A percentile compares a stretch with the other conserved stretches of the same genome.
phyloP scores from a whole-genome alignment of 2,797 vertebrate genomes.

The Xerus rutilus region DNA sequence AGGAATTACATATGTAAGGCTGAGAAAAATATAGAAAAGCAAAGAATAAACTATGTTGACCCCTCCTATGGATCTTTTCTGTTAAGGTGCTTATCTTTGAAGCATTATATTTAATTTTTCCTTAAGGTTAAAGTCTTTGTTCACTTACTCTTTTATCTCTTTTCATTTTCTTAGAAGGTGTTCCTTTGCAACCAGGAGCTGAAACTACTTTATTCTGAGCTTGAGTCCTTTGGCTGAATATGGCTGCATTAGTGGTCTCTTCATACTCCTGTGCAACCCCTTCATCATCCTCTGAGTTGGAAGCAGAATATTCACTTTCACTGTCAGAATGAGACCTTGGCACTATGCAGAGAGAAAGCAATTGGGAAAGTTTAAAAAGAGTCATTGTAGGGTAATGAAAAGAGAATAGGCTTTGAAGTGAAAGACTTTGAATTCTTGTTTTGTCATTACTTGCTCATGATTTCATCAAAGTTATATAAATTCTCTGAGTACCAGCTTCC shows the following conservation, averaged over 20 bases:
- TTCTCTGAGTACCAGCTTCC: background rate
- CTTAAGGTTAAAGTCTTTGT: constrained; percentile 4
- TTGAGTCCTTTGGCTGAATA: constrained; percentile 70
- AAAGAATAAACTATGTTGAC: background rate
- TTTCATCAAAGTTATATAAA: background rate
- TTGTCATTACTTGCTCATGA: background rate
- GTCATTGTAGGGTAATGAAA: background rate
- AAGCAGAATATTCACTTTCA: constrained; percentile 96
- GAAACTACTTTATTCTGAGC: constrained; percentile 73
- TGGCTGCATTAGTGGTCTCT: constrained; percentile 75
- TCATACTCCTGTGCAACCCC: constrained; percentile 76
- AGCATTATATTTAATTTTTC: background rate
- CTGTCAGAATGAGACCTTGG: constrained; percentile 92
- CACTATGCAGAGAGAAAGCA: constrained; percentile 84
- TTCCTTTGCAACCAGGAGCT: constrained; percentile 88
- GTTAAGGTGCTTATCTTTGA: background rate
- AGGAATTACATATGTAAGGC: constrained; percentile 2
- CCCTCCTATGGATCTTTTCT: background rate
- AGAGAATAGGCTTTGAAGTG: background rate
- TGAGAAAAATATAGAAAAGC: constrained; percentile 32
- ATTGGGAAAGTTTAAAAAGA: constrained; percentile 19
- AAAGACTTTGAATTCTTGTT: constrained; percentile 23
- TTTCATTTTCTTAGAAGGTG: constrained; percentile 92
- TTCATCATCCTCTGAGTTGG: constrained; percentile 92
- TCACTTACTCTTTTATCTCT: constrained; percentile 88